Evolutionary conservation across 2,797 vertebrate genomes (phyloP).

Genomic region (Diplodus sargus): DNA sequence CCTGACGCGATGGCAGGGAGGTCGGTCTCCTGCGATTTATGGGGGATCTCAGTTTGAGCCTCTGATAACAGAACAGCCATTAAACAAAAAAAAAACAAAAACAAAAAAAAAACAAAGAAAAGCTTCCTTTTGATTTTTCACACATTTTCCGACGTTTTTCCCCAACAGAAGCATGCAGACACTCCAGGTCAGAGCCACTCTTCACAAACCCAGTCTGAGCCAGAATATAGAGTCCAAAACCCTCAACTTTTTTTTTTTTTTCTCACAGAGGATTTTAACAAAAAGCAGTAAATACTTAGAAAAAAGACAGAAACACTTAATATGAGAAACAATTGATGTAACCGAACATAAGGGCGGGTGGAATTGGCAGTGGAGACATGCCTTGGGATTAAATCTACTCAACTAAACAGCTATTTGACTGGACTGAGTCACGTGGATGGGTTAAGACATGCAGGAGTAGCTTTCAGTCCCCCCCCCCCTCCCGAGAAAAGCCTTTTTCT

Average conservation of each 20-base stretch:
- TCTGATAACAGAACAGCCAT: constrained; percentile 88
- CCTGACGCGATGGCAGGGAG: constrained; percentile 16
- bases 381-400: constrained; percentile 13
- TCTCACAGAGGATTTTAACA: constrained; percentile 23
- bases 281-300: constrained; percentile 23
- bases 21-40: constrained; percentile 27
- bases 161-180: constrained; percentile 83
- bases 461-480: constrained; percentile 19
- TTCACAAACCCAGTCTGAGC: constrained; percentile 82
- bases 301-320: constrained; percentile 38
- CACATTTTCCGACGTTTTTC: constrained; percentile 62
- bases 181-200: constrained; percentile 68
- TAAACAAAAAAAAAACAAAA: constrained; percentile 77
- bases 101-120: constrained; percentile 58
- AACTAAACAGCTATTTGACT: constrained; percentile 52
- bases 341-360: constrained; percentile 26
- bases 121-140: constrained; percentile 74
- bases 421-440: constrained; percentile 40
- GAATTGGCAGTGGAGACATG: constrained; percentile 27
- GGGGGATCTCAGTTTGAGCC: constrained; percentile 84
- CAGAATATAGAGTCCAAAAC: constrained; percentile 76
- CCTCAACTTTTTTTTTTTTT: no score
- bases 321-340: constrained; percentile 15
- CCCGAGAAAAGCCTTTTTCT: constrained; percentile 18
- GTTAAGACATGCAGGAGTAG: constrained; percentile 57